Conservation (phyloP, 2,113 vertebrate genomes). For the Scomber colias region DNA sequence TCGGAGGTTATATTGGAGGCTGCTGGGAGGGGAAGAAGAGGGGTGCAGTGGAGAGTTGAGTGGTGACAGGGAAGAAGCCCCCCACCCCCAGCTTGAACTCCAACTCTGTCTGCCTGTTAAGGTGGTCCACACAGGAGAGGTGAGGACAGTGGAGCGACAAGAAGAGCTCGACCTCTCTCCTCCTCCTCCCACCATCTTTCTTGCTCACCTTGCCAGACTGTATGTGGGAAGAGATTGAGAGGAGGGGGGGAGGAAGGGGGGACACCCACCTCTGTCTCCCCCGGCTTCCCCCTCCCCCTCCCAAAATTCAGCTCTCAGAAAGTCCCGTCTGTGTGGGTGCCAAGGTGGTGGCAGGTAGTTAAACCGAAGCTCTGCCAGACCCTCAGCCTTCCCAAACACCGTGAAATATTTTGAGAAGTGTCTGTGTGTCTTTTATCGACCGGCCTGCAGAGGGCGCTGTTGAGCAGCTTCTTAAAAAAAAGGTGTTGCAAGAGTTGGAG, state of each 20-base stretch:
- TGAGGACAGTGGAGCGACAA: neutral
- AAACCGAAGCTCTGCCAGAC: conserved; percentile 42
- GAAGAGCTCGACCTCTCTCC: neutral
- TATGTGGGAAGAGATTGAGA: neutral
- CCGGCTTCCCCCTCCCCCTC: no score
- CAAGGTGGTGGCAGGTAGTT: conserved; percentile 36
- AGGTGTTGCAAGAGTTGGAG: conserved; percentile 15
- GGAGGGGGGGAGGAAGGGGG: neutral
- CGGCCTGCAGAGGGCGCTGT: conserved; percentile 11
- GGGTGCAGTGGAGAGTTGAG: neutral
- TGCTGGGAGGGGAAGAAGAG: neutral
- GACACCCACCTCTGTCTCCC: neutral
- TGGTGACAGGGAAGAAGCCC: neutral
- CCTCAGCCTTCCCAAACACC: conserved; percentile 18
- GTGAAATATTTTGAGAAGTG: neutral
- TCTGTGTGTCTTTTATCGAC: conserved; percentile 20
- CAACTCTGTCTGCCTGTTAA: neutral
- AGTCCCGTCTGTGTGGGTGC: conserved; percentile 37
- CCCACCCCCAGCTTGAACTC: no score
- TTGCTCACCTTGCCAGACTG: conserved; percentile 19
- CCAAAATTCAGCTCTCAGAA: conserved; percentile 22
- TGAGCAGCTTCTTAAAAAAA: neutral
- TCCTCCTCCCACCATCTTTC: neutral
- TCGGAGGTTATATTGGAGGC: neutral
- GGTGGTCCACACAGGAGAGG: neutral